These are phyloP conservation scores for Parnassius glacialis DNA, from an alignment of 2,888 invertebrate species.

Conservation along the genomic window DNA sequence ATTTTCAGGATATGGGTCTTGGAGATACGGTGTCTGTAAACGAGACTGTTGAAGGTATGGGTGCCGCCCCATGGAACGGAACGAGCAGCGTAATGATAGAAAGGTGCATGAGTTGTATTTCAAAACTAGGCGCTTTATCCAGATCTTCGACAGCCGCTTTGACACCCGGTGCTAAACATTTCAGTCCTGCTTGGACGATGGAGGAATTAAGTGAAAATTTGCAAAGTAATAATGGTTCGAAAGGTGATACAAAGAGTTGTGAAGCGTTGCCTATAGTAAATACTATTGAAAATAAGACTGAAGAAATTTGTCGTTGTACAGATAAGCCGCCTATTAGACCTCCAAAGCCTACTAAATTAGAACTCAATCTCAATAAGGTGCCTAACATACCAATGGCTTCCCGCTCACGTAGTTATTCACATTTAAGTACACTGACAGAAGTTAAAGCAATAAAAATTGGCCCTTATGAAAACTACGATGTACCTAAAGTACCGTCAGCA, in stretches of 20 bases:
- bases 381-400: slow-evolving; percentile 48
- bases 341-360: slow-evolving; percentile 73
- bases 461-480: slow-evolving; percentile 89
- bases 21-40: slow-evolving; percentile 61
- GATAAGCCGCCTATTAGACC: slow-evolving; percentile 81
- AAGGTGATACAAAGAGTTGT: slow-evolving; percentile 33
- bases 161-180: slow-evolving; percentile 72
- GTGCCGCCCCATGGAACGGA: slow-evolving; percentile 49
- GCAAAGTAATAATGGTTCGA: slow-evolving; percentile 30
- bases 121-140: slow-evolving; percentile 87
- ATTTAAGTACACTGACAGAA: slow-evolving; percentile 40
- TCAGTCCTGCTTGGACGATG: slow-evolving; percentile 82
- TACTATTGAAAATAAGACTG: slow-evolving; percentile 44
- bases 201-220: slow-evolving; percentile 56
- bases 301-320: slow-evolving; percentile 47
- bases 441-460: slow-evolving; percentile 60
- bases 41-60: slow-evolving; percentile 45
- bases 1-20: slow-evolving; percentile 73
- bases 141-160: slow-evolving; percentile 82
- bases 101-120: slow-evolving; percentile 89
- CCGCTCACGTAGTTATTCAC: slow-evolving; percentile 46
- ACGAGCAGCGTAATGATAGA: slow-evolving; percentile 76
- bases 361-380: slow-evolving; percentile 56
- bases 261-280: slow-evolving; percentile 33
- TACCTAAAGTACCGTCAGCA: slow-evolving; percentile 83